phyloP scores from a whole-genome alignment of 1,140 invertebrate species.

The Colletes latitarsis region DNA sequence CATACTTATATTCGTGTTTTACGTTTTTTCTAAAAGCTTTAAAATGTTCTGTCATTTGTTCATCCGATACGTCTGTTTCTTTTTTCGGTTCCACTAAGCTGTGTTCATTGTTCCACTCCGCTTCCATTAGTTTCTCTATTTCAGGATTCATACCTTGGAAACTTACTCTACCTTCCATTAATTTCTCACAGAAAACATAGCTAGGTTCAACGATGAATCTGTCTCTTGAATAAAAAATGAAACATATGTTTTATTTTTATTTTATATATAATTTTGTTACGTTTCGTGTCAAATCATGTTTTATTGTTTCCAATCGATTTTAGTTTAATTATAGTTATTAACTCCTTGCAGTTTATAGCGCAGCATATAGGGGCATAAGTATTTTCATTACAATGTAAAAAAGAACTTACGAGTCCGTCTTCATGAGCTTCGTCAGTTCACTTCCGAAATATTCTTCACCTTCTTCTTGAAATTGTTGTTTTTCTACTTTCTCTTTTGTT shows the following conservation, averaged over 20 bases:
- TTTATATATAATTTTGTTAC: not conserved
- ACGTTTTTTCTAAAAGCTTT: constrained; percentile 72
- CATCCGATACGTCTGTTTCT: constrained; percentile 86
- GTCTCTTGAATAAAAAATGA: constrained; percentile 79
- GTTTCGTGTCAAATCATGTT: not conserved
- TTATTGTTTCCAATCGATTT: constrained; percentile 4
- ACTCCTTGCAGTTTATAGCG: not conserved
- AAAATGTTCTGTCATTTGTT: constrained; percentile 85
- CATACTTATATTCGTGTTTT: constrained; percentile 74
- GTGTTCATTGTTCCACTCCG: constrained; percentile 79
- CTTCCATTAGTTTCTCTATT: constrained; percentile 88
- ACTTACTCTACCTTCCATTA: constrained; percentile 91
- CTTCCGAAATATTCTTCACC: constrained; percentile 85
- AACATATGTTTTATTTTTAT: not conserved
- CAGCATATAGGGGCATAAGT: no score
- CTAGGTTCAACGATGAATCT: constrained; percentile 89
- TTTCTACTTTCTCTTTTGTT: constrained; percentile 90
- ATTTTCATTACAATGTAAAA: not conserved
- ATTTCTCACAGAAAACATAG: constrained; percentile 87
- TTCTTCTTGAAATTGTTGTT: constrained; percentile 88
- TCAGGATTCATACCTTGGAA: constrained; percentile 95
- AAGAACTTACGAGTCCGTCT: constrained; percentile 81
- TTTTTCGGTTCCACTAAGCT: constrained; percentile 76
- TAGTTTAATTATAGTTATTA: not conserved
- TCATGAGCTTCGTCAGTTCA: constrained; percentile 78